Evolutionary conservation across 2,888 invertebrate genomes (phyloP).

Genomic region (Drosophila macrospina): DNA sequence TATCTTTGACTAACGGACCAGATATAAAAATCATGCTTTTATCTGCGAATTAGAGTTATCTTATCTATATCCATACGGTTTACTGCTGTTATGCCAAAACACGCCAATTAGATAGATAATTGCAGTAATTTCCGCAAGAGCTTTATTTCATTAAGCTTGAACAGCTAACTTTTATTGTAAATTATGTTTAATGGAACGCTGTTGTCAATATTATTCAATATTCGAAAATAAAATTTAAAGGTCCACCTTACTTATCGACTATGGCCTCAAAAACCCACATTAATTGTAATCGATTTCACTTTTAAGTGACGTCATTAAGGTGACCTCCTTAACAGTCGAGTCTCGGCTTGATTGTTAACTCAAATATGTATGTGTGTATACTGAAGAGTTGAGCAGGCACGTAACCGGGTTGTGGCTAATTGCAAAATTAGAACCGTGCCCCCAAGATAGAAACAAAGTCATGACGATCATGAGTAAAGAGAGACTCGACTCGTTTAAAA

Average conservation of each 20-base stretch:
- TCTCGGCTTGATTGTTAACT: conserved; percentile 26
- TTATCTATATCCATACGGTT: background rate
- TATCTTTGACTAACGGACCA: background rate
- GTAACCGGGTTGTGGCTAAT: conserved; percentile 25
- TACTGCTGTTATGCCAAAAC: background rate
- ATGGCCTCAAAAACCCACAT: conserved; percentile 30
- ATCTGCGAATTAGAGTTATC: background rate
- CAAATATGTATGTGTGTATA: conserved; percentile 19
- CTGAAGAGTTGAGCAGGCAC: conserved; percentile 37
- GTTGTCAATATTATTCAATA: conserved; percentile 9
- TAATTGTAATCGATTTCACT: conserved; percentile 68
- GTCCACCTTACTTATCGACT: conserved; percentile 30
- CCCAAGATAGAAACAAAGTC: conserved; percentile 11
- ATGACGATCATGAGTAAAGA: conserved; percentile 8
- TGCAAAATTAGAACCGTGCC: conserved; percentile 28
- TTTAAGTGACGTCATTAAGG: conserved; percentile 68
- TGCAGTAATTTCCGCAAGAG: background rate
- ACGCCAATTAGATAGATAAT: background rate
- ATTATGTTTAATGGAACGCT: background rate
- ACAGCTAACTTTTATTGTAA: too few relatives aligned
- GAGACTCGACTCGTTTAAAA: background rate
- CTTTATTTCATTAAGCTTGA: too few relatives aligned
- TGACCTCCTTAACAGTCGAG: conserved; percentile 46
- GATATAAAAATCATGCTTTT: background rate
- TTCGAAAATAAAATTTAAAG: background rate